Percentiles rank a stretch among this genome's conserved stretches.
phyloP scores from a whole-genome alignment of 2,888 invertebrate genomes.

The Tanytarsus gracilentus region DNA sequence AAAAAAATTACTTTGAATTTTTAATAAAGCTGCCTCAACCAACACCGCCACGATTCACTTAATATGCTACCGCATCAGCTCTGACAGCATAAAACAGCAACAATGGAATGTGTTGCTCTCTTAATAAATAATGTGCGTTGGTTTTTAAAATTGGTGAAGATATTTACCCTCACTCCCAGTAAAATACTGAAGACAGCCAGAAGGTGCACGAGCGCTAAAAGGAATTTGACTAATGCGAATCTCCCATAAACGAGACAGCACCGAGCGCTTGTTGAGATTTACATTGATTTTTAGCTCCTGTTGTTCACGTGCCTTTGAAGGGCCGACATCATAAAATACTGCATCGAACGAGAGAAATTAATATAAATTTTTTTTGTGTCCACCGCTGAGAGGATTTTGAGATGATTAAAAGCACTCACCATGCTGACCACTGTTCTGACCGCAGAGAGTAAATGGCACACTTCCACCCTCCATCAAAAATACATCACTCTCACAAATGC shows the following conservation, averaged over 20 bases:
- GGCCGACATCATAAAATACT: conserved; percentile 42
- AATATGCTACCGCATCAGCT: too few relatives aligned
- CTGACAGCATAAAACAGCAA: too few relatives aligned
- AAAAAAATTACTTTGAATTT: too few relatives aligned
- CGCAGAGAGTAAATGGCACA: conserved; percentile 57
- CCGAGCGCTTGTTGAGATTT: conserved; percentile 52
- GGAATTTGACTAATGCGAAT: conserved; percentile 67
- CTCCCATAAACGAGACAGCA: conserved; percentile 67
- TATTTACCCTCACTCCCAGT: conserved; percentile 46
- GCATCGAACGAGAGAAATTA: not conserved
- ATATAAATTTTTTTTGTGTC: not conserved
- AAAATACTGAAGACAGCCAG: conserved; percentile 67
- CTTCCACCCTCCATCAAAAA: conserved; percentile 53
- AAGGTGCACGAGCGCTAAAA: conserved; percentile 66
- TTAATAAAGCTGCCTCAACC: too few relatives aligned
- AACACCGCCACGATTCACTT: too few relatives aligned
- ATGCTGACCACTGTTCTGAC: conserved; percentile 77
- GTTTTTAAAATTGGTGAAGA: not conserved
- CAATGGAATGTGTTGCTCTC: too few relatives aligned
- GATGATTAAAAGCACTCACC: conserved; percentile 47
- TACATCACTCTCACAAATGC: conserved; percentile 68
- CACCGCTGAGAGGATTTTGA: not conserved
- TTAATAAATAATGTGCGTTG: not conserved
- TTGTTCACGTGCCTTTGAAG: conserved; percentile 30
- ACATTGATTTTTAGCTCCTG: conserved; percentile 40